Base-by-base conservation (phyloP, 2,797 vertebrate species). In the Myotis myotis region DNA sequence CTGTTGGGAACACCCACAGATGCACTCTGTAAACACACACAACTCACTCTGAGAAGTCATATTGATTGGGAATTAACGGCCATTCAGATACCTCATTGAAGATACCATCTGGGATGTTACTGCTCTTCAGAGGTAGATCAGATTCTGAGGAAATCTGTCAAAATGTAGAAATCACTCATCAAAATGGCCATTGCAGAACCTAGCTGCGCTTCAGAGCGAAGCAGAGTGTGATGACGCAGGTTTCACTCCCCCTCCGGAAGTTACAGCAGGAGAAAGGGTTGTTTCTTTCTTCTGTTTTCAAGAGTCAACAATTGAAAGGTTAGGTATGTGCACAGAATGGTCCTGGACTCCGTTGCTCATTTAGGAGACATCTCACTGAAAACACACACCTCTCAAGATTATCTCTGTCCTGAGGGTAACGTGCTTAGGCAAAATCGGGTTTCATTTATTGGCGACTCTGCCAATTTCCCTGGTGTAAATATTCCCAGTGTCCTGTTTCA, bases 11-110 rank as follows among this genome's bases (percentile, higher is more conserved):
- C 95, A 91, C 93, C 94, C 92, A 94, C 95, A 94, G 92, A 92
- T 23, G 8, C 79, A 28, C 92, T 81, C 84, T 60, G 90, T 83
- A 89, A 94, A 80, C 86, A 95, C 36, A 53, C 57, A 83, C 86
- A 87, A 51, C 90, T 94, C 75, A 74, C 44, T 90, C 75, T 92
- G 90, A 96, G 90, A 70, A 94, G 93, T 96, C 96, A 47, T 80
- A 96, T 92, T 95, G 95, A 97, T 96, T 96, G 1, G 28, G 96
- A 97, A 97, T 97, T 96, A 97, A 96, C 55, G 5, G 86, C 88
- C 96, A 97, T 97, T 96, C 93, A 96, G 76, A 97, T 88, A 96
- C 82, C 88, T 95, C 85, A 93, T 75, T 93, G 85, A 98, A 80
- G 53, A 60, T 16, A 12, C 68, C 86, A 97, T 96, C 98, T 98